These are phyloP conservation scores for Uloborus diversus DNA, from an alignment of 1,140 invertebrate genomes.

Conservation along the genomic window DNA sequence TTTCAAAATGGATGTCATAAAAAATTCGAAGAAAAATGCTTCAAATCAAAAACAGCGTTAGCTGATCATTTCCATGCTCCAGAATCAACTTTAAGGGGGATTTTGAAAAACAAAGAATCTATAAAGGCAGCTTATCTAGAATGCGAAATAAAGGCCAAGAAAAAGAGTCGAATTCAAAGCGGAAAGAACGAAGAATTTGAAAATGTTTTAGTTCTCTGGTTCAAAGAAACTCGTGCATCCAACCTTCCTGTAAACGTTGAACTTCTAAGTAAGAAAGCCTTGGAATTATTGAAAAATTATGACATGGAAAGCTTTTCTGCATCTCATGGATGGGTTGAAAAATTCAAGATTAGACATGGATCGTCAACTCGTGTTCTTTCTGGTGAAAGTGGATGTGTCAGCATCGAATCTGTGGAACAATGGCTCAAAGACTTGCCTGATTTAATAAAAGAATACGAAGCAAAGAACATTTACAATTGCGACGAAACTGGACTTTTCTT, in stretches of 20 bases:
- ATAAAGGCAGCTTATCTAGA: neutral
- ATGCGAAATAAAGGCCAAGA: neutral
- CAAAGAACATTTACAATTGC: neutral
- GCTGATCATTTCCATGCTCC: neutral
- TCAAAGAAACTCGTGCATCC: neutral
- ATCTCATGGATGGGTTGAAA: neutral
- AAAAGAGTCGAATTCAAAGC: neutral
- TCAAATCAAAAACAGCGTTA: neutral
- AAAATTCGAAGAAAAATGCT: too few species aligned
- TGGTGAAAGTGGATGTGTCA: neutral
- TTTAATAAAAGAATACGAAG: neutral
- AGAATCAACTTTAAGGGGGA: neutral
- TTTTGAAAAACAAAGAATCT: too few species aligned
- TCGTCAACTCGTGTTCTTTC: neutral
- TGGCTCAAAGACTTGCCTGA: neutral
- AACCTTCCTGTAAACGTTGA: neutral
- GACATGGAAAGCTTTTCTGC: neutral
- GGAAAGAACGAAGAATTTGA: neutral
- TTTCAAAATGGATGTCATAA: neutral
- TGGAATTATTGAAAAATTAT: neutral
- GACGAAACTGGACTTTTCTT: neutral
- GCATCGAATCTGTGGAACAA: neutral
- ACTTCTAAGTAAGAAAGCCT: neutral
- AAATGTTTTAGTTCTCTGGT: neutral
- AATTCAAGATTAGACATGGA: neutral